phyloP scores from a whole-genome alignment of 2,888 invertebrate genomes.

The Xestia xanthographa region DNA sequence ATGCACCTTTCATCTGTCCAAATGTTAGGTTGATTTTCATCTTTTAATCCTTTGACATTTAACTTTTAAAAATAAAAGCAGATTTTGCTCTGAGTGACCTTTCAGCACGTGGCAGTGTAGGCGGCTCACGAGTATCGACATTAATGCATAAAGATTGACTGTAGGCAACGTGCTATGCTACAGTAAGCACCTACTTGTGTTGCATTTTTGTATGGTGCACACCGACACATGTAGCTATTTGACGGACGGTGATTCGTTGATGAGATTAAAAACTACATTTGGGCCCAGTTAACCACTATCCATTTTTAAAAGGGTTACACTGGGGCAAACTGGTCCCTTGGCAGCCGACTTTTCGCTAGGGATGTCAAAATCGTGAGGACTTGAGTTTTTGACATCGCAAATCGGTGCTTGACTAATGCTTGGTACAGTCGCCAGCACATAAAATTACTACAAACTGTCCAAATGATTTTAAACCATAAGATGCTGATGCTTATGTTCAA shows the following conservation, averaged over 20 bases:
- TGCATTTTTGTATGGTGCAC: background rate
- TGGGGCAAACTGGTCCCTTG: no score
- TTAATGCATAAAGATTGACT: slow-evolving; percentile 4
- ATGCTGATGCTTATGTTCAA: no score
- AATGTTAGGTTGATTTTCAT: background rate
- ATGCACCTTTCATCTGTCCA: background rate
- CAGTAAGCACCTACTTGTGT: background rate
- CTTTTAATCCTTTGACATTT: background rate
- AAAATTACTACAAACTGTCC: no score
- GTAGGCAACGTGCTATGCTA: background rate
- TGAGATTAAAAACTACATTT: background rate
- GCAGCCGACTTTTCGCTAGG: background rate
- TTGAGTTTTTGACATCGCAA: background rate
- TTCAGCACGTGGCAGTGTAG: slow-evolving; percentile 33
- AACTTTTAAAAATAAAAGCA: slow-evolving; percentile 2
- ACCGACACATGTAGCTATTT: background rate
- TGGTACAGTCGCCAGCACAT: no score
- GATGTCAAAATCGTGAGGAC: background rate
- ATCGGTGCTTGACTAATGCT: background rate
- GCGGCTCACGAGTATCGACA: slow-evolving; percentile 14
- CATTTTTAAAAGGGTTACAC: no score
- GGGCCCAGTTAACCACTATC: no score
- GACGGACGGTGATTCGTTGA: background rate
- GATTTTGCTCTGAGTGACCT: slow-evolving; percentile 5
- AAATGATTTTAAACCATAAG: no score